phyloP scores from a whole-genome alignment of 2,113 vertebrate genomes.

The Cyprinodon variegatus region DNA sequence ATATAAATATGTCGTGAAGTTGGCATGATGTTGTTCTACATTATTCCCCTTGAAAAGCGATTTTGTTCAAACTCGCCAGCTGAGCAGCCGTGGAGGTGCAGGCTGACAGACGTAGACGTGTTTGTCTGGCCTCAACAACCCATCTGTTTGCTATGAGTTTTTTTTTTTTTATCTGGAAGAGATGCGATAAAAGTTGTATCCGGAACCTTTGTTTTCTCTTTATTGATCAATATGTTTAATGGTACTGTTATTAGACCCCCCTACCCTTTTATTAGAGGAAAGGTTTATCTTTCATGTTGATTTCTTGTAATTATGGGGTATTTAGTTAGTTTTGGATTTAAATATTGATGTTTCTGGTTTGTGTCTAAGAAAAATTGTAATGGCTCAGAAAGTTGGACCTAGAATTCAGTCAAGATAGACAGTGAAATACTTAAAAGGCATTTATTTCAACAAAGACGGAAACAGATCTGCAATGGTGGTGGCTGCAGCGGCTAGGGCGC shows the following conservation, averaged over 20 bases:
- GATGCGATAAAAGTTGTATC: slow-evolving; percentile 37
- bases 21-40: slow-evolving; percentile 78
- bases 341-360: background rate
- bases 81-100: slow-evolving; percentile 43
- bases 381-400: too few relatives aligned
- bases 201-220: background rate
- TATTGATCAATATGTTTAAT: background rate
- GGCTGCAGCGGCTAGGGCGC: too few relatives aligned
- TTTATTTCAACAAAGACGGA: too few relatives aligned
- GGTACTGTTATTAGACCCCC: background rate
- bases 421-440: too few relatives aligned
- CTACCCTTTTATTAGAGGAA: background rate
- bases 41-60: slow-evolving; percentile 81
- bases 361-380: too few relatives aligned
- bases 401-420: too few relatives aligned
- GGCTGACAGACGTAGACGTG: slow-evolving; percentile 59
- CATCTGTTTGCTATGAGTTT: slow-evolving; percentile 28
- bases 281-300: background rate
- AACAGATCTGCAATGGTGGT: too few relatives aligned
- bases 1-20: slow-evolving; percentile 74
- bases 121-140: slow-evolving; percentile 51
- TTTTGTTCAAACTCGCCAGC: slow-evolving; percentile 76
- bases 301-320: background rate
- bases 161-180: slow-evolving; percentile 46
- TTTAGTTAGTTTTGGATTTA: background rate